Conservation (phyloP, 2,888 invertebrate species). For the Drosophila meridiana region DNA sequence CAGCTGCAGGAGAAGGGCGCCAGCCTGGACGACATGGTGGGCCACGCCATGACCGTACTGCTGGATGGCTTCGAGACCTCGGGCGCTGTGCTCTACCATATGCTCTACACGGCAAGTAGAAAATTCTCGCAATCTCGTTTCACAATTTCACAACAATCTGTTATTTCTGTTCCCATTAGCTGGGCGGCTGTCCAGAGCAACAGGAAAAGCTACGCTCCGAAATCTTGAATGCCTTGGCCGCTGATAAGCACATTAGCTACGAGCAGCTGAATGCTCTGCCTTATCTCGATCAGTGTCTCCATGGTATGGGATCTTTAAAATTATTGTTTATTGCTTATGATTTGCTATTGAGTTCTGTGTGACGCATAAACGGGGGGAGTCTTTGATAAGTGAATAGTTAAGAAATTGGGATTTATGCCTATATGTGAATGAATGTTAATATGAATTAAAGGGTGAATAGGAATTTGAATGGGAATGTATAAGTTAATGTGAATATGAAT, state of each 20-base stretch:
- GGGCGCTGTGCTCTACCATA: conserved; percentile 67
- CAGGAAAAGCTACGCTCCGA: conserved; percentile 79
- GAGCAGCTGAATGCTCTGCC: conserved; percentile 74
- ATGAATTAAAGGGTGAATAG: neutral
- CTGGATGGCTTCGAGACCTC: conserved; percentile 83
- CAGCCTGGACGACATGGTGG: conserved; percentile 72
- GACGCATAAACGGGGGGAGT: neutral
- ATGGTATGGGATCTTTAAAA: conserved; percentile 60
- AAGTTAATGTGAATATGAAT: neutral
- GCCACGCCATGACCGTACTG: conserved; percentile 75
- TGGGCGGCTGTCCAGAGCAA: conserved; percentile 65
- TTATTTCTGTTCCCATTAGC: conserved; percentile 44
- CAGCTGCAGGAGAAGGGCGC: conserved; percentile 75
- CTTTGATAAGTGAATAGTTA: neutral
- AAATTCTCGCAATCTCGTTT: neutral
- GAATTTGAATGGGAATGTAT: neutral
- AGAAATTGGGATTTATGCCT: neutral
- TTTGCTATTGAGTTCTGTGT: too few species aligned
- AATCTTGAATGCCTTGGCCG: conserved; percentile 51
- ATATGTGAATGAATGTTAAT: neutral
- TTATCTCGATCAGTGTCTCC: conserved; percentile 82
- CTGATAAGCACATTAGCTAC: conserved; percentile 60
- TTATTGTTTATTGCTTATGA: neutral
- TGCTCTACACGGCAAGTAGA: conserved; percentile 61
- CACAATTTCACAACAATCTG: neutral